These are phyloP conservation scores for Xiphias gladius DNA, from an alignment of 2,113 vertebrate species.

Conservation along the genomic window DNA sequence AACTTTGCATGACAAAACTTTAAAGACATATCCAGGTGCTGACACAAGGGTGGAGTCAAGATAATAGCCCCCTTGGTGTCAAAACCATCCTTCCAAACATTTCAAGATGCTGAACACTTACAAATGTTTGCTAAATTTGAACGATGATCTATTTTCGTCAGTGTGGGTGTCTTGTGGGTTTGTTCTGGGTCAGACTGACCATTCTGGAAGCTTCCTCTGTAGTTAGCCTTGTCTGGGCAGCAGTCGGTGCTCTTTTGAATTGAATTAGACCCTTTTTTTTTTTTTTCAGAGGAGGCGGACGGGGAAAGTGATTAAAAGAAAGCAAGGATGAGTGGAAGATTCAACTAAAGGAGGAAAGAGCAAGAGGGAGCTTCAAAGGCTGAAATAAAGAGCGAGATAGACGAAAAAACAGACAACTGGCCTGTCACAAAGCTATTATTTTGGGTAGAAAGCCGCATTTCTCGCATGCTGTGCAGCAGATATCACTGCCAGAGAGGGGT, in stretches of 20 bases:
- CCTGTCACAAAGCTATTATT: conserved; percentile 10
- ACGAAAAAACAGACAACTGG: not conserved
- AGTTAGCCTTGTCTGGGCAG: conserved; percentile 63
- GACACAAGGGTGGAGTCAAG: conserved; percentile 56
- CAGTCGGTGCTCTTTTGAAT: conserved; percentile 34
- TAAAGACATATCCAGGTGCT: conserved; percentile 50
- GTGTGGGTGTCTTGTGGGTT: conserved; percentile 56
- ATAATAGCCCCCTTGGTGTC: conserved; percentile 69
- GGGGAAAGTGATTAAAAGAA: not conserved
- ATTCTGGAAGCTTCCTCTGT: conserved; percentile 55
- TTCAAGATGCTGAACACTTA: conserved; percentile 63
- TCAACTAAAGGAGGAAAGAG: not conserved
- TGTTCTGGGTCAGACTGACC: conserved; percentile 59
- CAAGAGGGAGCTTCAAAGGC: not conserved
- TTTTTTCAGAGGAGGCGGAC: not conserved
- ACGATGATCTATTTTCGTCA: conserved; percentile 63
- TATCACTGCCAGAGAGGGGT: conserved; percentile 23
- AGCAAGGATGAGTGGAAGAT: conserved; percentile 23
- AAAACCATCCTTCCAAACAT: conserved; percentile 49
- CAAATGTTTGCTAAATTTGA: conserved; percentile 68
- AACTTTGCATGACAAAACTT: not conserved
- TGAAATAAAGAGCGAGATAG: not conserved
- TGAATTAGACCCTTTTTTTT: conserved; percentile 46
- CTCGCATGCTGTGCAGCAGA: conserved; percentile 34
- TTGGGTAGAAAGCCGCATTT: conserved; percentile 28